Conservation (phyloP, 1,140 invertebrate species). For the Drosophila murphyi region DNA sequence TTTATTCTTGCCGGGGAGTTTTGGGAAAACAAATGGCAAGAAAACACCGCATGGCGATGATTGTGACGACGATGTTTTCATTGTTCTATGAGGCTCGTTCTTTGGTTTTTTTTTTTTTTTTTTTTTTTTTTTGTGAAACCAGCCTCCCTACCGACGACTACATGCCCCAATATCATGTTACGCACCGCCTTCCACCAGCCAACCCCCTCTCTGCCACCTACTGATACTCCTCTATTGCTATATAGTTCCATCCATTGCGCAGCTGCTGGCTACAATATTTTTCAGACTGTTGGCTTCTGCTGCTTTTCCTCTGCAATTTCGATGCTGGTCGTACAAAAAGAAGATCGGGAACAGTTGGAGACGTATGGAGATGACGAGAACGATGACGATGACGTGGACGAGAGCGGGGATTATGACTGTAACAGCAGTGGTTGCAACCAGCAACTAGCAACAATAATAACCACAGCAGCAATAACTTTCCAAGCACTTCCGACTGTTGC, state of each 20-base stretch:
- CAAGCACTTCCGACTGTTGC: slow-evolving; percentile 75
- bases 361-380: slow-evolving; percentile 26
- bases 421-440: slow-evolving; percentile 8
- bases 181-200: slow-evolving; percentile 6
- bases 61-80: slow-evolving; percentile 81
- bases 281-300: slow-evolving; percentile 67
- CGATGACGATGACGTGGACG: slow-evolving; percentile 59
- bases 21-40: slow-evolving; percentile 71
- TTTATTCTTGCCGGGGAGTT: slow-evolving; percentile 36
- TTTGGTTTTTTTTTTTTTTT: not conserved
- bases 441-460: slow-evolving; percentile 22
- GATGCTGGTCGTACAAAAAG: slow-evolving; percentile 54
- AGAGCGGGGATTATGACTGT: slow-evolving; percentile 33
- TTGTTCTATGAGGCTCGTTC: slow-evolving; percentile 72
- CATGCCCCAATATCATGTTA: slow-evolving; percentile 50
- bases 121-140: slow-evolving; percentile 13
- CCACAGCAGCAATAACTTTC: slow-evolving; percentile 63
- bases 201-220: not conserved
- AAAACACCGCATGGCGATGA: slow-evolving; percentile 80
- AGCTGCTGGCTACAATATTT: slow-evolving; percentile 80
- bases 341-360: slow-evolving; percentile 48
- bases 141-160: slow-evolving; percentile 19
- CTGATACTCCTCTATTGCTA: not conserved
- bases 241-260: slow-evolving; percentile 39
- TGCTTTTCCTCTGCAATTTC: slow-evolving; percentile 72